A percentile compares a stretch with the other conserved stretches of the same genome.
phyloP scores from a whole-genome alignment of 2,888 invertebrate species.

The Pristionchus arcanus region DNA sequence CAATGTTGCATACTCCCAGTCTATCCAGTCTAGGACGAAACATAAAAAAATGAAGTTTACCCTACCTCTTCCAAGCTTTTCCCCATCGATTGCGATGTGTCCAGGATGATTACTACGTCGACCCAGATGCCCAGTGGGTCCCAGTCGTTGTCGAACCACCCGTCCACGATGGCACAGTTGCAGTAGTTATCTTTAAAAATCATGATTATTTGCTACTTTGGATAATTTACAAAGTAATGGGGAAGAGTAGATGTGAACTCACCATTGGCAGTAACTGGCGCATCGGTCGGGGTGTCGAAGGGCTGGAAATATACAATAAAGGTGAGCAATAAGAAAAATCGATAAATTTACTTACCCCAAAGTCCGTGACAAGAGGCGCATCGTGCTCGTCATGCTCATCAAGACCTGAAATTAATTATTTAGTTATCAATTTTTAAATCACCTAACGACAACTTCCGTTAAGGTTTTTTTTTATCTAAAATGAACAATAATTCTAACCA shows the following conservation, averaged over 20 bases:
- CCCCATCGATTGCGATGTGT: conserved; percentile 17
- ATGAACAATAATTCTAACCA: too few species aligned
- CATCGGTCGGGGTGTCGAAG: background rate
- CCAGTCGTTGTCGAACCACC: background rate
- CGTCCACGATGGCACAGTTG: background rate
- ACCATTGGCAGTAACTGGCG: background rate
- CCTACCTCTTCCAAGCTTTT: conserved; percentile 27
- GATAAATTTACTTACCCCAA: background rate
- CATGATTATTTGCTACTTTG: too few species aligned
- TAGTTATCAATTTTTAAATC: too few species aligned
- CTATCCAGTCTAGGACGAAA: background rate
- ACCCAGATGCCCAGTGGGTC: background rate
- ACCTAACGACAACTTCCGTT: too few species aligned
- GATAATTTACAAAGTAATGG: too few species aligned
- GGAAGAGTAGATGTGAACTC: background rate
- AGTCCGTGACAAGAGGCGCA: background rate
- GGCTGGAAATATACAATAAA: too few species aligned
- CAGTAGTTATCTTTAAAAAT: conserved; percentile 21
- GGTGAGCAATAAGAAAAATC: too few species aligned
- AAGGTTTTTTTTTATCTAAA: too few species aligned
- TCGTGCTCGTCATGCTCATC: background rate
- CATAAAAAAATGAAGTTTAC: too few species aligned
- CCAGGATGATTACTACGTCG: conserved; percentile 17
- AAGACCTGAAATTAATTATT: too few species aligned
- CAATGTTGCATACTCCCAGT: background rate